A percentile compares a stretch with the other conserved stretches of the same genome.
phyloP scores from a whole-genome alignment of 2,888 invertebrate species.

The Drosophila nr. fundita region DNA sequence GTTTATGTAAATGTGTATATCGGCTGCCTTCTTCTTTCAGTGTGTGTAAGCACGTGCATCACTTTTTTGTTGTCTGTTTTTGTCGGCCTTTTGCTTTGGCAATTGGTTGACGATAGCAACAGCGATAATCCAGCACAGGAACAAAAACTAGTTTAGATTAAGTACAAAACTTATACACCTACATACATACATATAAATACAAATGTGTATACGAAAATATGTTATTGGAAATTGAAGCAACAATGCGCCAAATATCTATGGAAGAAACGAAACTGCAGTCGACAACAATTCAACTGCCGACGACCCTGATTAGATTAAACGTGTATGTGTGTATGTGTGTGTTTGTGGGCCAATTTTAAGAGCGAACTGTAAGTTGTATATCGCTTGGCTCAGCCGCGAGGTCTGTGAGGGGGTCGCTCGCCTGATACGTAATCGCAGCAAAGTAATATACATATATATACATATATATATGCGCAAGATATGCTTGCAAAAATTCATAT shows the following conservation, averaged over 20 bases:
- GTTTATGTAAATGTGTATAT: conserved; percentile 6
- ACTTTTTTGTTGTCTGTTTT: conserved; percentile 10
- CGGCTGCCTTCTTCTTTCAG: conserved; percentile 26
- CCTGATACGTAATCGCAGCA: conserved; percentile 46
- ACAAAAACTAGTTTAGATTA: conserved; percentile 56
- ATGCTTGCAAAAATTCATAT: conserved; percentile 4
- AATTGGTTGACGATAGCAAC: conserved; percentile 36
- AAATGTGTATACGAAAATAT: conserved; percentile 10
- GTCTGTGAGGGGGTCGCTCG: conserved; percentile 26
- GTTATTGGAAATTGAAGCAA: conserved; percentile 35
- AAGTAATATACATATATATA: conserved; percentile 4
- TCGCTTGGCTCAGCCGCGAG: conserved; percentile 34
- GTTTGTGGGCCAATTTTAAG: conserved; percentile 62
- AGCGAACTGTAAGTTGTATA: conserved; percentile 63
- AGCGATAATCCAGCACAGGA: conserved; percentile 27
- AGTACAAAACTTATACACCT: conserved; percentile 27
- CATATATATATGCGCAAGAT: not conserved
- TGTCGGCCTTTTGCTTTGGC: conserved; percentile 39
- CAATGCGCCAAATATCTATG: conserved; percentile 25
- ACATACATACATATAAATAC: not conserved
- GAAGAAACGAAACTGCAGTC: conserved; percentile 37
- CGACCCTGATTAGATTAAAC: conserved; percentile 51
- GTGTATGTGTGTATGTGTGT: conserved; percentile 15
- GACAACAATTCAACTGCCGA: conserved; percentile 16
- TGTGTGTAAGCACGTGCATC: conserved; percentile 68